These are phyloP conservation scores for Thermophis baileyi DNA, from an alignment of 2,113 vertebrate genomes.

Conservation along the genomic window DNA sequence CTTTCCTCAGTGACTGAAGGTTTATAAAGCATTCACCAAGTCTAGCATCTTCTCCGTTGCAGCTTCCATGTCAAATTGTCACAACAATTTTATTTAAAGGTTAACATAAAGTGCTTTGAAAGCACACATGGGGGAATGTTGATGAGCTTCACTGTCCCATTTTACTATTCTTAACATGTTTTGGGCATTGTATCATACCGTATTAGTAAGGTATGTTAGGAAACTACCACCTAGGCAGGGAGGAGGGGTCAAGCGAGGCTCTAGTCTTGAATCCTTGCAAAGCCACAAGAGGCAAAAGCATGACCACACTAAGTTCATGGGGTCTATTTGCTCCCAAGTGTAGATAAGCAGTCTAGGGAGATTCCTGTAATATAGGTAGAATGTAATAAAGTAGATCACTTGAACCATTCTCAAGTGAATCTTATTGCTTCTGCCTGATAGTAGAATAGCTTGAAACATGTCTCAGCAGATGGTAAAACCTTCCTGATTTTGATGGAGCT, in stretches of 20 bases:
- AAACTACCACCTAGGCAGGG: no score
- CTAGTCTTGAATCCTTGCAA: no score
- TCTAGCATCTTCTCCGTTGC: slow-evolving; percentile 30
- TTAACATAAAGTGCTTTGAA: not conserved
- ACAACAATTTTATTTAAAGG: slow-evolving; percentile 24
- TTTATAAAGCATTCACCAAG: not conserved
- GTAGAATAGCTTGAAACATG: not conserved
- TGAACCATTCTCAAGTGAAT: no score
- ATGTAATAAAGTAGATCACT: no score
- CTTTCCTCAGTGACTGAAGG: slow-evolving; percentile 34
- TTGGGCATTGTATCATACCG: not conserved
- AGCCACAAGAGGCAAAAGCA: no score
- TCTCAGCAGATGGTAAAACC: not conserved
- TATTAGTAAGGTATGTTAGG: no score
- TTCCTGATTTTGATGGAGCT: not conserved
- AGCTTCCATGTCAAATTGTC: not conserved
- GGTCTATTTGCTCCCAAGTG: no score
- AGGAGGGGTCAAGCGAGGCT: no score
- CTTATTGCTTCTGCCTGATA: no score
- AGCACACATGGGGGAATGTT: not conserved
- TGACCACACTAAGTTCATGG: no score
- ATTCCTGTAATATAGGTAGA: no score
- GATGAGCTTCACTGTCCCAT: slow-evolving; percentile 6
- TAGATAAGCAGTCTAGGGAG: no score
- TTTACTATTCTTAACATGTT: slow-evolving; percentile 13